These are phyloP conservation scores for Eugnorisma glareosa DNA, from an alignment of 2,888 invertebrate species.

Conservation along the genomic window DNA sequence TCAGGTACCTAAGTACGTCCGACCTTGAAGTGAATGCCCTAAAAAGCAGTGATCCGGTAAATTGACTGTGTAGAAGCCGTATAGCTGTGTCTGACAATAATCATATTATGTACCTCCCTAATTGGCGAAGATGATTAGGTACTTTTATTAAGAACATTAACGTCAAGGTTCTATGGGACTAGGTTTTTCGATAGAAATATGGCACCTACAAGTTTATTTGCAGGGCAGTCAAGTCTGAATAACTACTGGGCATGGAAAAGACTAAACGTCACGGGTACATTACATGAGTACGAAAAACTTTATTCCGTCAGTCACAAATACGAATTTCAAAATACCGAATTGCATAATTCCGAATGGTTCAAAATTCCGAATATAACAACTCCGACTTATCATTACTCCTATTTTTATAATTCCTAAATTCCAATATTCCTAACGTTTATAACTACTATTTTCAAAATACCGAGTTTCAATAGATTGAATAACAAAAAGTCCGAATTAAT, in stretches of 20 bases:
- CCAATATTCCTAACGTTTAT: no score
- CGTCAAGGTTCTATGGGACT: constrained; percentile 21
- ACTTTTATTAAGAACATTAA: constrained; percentile 38
- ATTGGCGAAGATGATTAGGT: constrained; percentile 44
- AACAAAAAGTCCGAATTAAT: no score
- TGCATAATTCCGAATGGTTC: no score
- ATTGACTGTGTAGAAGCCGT: constrained; percentile 44
- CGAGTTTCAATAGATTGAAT: no score
- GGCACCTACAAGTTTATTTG: neutral
- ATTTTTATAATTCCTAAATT: no score
- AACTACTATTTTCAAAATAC: no score
- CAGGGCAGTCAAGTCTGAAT: neutral
- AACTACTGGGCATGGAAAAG: neutral
- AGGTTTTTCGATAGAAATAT: neutral
- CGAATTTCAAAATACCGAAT: no score
- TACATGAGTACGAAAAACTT: no score
- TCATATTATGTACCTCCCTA: constrained; percentile 41
- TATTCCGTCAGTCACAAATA: no score
- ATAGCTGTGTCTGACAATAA: constrained; percentile 48
- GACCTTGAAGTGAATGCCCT: constrained; percentile 48
- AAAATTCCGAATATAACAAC: no score
- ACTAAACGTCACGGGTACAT: no score
- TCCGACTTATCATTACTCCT: no score
- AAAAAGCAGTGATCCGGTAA: constrained; percentile 54
- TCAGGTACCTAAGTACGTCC: constrained; percentile 15